phyloP scores from a whole-genome alignment of 2,888 invertebrate species.

The Drosophila limbata region DNA sequence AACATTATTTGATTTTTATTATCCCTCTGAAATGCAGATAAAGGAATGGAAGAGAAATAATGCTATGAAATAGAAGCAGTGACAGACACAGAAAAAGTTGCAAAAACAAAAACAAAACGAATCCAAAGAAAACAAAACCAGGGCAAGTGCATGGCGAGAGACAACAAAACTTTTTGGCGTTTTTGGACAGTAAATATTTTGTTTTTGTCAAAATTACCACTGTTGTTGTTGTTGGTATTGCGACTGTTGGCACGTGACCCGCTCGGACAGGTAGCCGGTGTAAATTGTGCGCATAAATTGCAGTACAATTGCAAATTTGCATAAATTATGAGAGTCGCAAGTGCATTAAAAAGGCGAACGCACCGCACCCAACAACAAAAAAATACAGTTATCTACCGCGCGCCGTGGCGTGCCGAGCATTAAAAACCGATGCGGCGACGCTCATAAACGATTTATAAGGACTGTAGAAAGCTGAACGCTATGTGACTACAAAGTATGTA shows the following conservation, averaged over 20 bases:
- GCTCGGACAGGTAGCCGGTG: slow-evolving; percentile 44
- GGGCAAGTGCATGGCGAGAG: slow-evolving; percentile 26
- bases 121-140: slow-evolving; percentile 33
- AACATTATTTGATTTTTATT: slow-evolving; percentile 61
- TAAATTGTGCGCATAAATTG: slow-evolving; percentile 68
- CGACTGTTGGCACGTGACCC: slow-evolving; percentile 51
- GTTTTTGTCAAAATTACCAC: slow-evolving; percentile 15
- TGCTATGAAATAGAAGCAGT: slow-evolving; percentile 43
- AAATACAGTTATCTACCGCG: slow-evolving; percentile 17
- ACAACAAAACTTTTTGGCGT: slow-evolving; percentile 48
- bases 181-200: slow-evolving; percentile 34
- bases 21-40: slow-evolving; percentile 58
- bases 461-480: slow-evolving; percentile 7
- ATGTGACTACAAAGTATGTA: neutral
- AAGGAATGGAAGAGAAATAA: slow-evolving; percentile 53
- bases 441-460: slow-evolving; percentile 7
- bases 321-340: slow-evolving; percentile 66
- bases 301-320: slow-evolving; percentile 68
- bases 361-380: slow-evolving; percentile 4
- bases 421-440: slow-evolving; percentile 26
- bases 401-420: slow-evolving; percentile 30
- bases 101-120: slow-evolving; percentile 16
- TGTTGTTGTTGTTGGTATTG: slow-evolving; percentile 20
- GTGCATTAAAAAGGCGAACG: slow-evolving; percentile 53
- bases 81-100: slow-evolving; percentile 1